Evolutionary conservation across 2,888 invertebrate genomes (phyloP).

Genomic region (Eilema sororculum): DNA sequence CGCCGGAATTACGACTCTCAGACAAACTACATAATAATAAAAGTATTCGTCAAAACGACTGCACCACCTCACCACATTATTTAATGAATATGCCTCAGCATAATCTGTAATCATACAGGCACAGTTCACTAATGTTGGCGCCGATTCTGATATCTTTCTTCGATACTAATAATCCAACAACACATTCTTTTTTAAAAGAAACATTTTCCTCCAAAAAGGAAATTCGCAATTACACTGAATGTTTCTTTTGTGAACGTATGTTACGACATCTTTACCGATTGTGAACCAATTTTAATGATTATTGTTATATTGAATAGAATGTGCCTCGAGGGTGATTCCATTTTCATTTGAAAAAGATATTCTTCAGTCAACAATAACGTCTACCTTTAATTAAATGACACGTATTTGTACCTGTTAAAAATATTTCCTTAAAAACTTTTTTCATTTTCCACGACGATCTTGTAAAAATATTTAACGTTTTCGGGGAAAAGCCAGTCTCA

Average conservation of each 20-base stretch:
- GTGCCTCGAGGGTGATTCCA: neutral
- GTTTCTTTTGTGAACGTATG: neutral
- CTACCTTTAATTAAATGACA: neutral
- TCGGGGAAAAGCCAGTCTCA: neutral
- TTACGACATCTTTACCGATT: neutral
- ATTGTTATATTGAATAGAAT: conserved; percentile 22
- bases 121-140: neutral
- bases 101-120: conserved; percentile 32
- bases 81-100: conserved; percentile 20
- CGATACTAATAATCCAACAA: neutral
- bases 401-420: neutral
- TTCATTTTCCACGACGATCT: no score
- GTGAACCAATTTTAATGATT: conserved; percentile 23
- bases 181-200: neutral
- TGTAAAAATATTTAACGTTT: neutral
- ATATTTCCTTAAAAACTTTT: neutral
- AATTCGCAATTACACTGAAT: neutral
- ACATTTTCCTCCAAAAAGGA: neutral
- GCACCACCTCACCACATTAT: conserved; percentile 8
- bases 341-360: neutral
- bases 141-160: neutral
- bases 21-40: conserved; percentile 20
- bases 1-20: conserved; percentile 14
- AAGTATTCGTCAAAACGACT: conserved; percentile 16
- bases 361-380: neutral